These are phyloP conservation scores for Trididemnum miniatum DNA, from an alignment of 23 tunicate species.

Conservation along the genomic window DNA sequence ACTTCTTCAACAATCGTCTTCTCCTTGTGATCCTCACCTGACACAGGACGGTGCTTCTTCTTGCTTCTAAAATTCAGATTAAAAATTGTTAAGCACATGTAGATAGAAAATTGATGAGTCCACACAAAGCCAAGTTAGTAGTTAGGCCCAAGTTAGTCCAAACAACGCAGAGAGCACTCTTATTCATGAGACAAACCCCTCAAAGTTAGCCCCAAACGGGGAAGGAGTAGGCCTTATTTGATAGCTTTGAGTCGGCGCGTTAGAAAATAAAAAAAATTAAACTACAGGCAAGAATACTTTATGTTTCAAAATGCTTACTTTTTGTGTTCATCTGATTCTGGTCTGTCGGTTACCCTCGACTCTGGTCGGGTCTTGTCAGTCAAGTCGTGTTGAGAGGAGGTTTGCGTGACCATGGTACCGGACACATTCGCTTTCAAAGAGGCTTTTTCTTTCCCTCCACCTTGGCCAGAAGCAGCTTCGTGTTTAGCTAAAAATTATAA, in stretches of 20 bases:
- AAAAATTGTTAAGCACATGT: no score
- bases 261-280: no score
- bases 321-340: constrained; percentile 74
- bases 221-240: no score
- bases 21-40: constrained; percentile 79
- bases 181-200: no score
- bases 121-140: neutral
- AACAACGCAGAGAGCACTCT: no score
- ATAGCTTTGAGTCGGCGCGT: no score
- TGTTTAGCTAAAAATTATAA: constrained; percentile 44
- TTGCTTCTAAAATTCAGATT: no score
- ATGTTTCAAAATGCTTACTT: constrained; percentile 54
- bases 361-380: constrained; percentile 61
- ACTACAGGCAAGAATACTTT: no score
- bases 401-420: constrained; percentile 43
- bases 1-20: constrained; percentile 64
- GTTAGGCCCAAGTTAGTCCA: no score
- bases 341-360: constrained; percentile 74
- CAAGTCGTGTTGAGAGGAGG: constrained; percentile 57
- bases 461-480: constrained; percentile 13
- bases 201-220: no score
- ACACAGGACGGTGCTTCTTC: constrained; percentile 55
- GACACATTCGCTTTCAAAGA: constrained; percentile 54
- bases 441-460: constrained; percentile 24
- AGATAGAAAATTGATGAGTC: no score